Base-by-base conservation (phyloP, 2,888 invertebrate genomes). In the Eledona agricola region DNA sequence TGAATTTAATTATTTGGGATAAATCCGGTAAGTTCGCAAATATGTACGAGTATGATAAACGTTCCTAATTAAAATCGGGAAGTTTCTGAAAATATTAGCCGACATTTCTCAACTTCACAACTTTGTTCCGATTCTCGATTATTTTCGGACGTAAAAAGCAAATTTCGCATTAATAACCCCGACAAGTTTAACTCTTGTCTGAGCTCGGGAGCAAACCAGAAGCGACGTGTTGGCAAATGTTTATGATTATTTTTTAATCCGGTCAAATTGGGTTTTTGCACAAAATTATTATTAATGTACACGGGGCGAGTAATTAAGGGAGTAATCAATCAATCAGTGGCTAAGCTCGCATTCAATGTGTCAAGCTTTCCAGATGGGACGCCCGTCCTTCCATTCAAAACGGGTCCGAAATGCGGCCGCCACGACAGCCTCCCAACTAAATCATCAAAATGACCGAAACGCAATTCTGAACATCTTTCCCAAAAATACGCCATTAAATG, bases 321-420 rank as follows among this genome's bases (percentile, higher is more conserved):
- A 4, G 53, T 47, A 47, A 53, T 53, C 53, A 53, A 53, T 53
- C 53, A 53, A 53, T 53, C 53, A 47, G 42, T 46, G 2, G 40
- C 23, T 40, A 50, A 50, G 32, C 40, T 25, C 40, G 20, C 32
- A 32, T 22, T 40, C 32, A 32, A 32, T 32, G 50, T 35, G 35
- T 46, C 43, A 49, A 29, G 9, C 29, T 19, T 54, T 47, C 46
- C 58, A 53, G 56, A 57, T 53, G 54, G 54, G 59, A 45, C 56
- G 34, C 34, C 37, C 46, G 55, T 37, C 43, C 43, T 22, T 43
- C 22, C 43, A 15, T 12, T 46, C 13, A 26, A 46, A 17, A 42
- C 29, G 42, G 42, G 42, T 42, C 34, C 35, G 46, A 46, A 46
- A 46, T 46, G 46, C 26, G 35, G 46, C 15, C n/a, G 6, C 10